A percentile compares a stretch with the other conserved stretches of the same genome.
phyloP scores from a whole-genome alignment of 1,140 invertebrate genomes.

The Proales similis region DNA sequence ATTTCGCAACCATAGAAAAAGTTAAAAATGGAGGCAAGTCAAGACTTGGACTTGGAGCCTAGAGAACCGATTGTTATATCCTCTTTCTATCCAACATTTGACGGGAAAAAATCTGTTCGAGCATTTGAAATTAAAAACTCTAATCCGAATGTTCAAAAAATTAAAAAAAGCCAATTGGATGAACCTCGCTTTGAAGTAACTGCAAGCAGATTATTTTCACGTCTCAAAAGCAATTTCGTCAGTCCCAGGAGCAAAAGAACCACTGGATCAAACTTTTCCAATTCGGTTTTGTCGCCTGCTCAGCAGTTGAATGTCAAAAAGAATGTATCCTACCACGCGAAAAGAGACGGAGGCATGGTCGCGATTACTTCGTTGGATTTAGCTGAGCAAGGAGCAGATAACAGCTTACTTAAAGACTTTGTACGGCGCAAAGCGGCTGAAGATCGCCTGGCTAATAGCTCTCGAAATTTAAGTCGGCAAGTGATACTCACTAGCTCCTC shows the following conservation, averaged over 20 bases:
- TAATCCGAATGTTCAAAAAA: conserved; percentile 21
- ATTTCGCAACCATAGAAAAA: conserved; percentile 1
- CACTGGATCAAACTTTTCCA: conserved; percentile 6
- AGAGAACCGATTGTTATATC: conserved; percentile 27
- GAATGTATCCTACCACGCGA: conserved; percentile 19
- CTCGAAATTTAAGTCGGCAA: too few species aligned
- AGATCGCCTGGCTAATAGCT: conserved; percentile 21
- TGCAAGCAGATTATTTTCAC: background rate
- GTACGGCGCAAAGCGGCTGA: conserved; percentile 2
- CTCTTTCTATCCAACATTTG: conserved; percentile 10
- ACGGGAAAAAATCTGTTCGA: conserved; percentile 13
- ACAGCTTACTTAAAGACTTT: conserved; percentile 12
- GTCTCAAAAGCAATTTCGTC: conserved; percentile 6
- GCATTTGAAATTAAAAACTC: conserved; percentile 34
- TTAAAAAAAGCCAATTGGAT: conserved; percentile 1
- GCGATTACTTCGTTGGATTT: conserved; percentile 13
- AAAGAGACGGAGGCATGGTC: conserved; percentile 20
- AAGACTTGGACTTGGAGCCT: conserved; percentile 8
- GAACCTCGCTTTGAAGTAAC: conserved; percentile 14
- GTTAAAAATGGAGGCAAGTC: conserved; percentile 24
- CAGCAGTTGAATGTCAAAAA: conserved; percentile 6
- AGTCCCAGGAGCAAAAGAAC: too few species aligned
- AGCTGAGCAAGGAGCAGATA: conserved; percentile 21
- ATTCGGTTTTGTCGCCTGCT: background rate
- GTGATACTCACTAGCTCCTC: too few species aligned